A percentile compares a stretch with the other conserved stretches of the same genome.
Evolutionary conservation across 2,888 invertebrate species (phyloP).

Genomic region (Pseudococcus jackbeardsleyi): DNA sequence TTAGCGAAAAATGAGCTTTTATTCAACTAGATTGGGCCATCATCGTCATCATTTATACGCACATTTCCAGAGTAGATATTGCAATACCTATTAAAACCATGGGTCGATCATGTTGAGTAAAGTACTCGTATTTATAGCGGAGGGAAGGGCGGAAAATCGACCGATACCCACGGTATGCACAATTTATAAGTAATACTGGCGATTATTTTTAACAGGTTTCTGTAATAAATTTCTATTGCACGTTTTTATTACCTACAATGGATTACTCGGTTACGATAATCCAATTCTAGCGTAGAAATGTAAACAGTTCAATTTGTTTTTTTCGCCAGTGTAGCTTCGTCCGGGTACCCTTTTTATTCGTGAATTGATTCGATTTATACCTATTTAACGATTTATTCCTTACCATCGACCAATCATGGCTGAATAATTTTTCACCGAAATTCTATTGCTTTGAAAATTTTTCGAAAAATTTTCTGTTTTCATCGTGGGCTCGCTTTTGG

Average conservation of each 20-base stretch:
- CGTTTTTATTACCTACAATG: background rate
- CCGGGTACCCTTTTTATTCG: background rate
- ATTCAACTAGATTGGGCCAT: no score
- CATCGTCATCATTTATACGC: no score
- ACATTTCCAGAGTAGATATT: no score
- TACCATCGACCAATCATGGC: background rate
- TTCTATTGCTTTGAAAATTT: background rate
- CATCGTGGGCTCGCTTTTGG: no score
- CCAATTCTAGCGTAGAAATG: background rate
- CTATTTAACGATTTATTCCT: background rate
- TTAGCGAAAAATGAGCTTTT: no score
- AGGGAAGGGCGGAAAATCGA: background rate
- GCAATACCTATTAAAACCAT: no score
- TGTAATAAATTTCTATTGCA: background rate
- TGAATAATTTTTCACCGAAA: background rate
- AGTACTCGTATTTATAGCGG: background rate
- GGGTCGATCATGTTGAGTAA: no score
- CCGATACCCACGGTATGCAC: background rate
- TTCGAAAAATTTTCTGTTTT: no score
- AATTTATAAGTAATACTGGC: constrained; percentile 7
- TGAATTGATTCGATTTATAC: background rate
- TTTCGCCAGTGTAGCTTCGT: background rate
- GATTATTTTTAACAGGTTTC: constrained; percentile 18
- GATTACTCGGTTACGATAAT: constrained; percentile 7
- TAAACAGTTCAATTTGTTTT: constrained; percentile 19